Conservation (phyloP, 2,888 invertebrate species). For the Agrotis clavis region DNA sequence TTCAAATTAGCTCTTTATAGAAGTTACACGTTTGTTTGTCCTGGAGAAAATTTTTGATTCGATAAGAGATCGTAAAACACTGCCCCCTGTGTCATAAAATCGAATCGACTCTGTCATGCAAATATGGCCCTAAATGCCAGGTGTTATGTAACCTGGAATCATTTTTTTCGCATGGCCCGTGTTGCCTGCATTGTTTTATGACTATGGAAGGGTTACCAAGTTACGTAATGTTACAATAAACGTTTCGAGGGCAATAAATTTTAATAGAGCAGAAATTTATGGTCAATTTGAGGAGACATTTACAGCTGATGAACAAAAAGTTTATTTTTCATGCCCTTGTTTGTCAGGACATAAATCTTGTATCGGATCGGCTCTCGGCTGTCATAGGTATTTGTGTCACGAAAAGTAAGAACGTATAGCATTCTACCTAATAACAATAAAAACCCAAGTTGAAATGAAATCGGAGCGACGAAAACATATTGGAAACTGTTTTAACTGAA, state of each 20-base stretch:
- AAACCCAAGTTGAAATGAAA: conserved; percentile 50
- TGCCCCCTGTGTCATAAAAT: conserved; percentile 87
- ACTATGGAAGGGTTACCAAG: conserved; percentile 84
- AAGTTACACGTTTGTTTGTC: conserved; percentile 82
- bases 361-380: conserved; percentile 63
- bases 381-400: conserved; percentile 62
- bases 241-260: conserved; percentile 86
- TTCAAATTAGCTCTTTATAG: conserved; percentile 79
- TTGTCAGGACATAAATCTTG: conserved; percentile 74
- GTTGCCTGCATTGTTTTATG: conserved; percentile 86
- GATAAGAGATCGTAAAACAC: conserved; percentile 88
- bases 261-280: conserved; percentile 89
- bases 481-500: conserved; percentile 47
- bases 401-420: conserved; percentile 48
- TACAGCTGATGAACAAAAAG: conserved; percentile 86
- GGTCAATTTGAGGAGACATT: conserved; percentile 86
- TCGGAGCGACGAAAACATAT: conserved; percentile 41
- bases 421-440: conserved; percentile 51
- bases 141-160: conserved; percentile 76
- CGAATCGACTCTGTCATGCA: conserved; percentile 76
- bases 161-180: conserved; percentile 81
- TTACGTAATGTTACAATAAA: conserved; percentile 88
- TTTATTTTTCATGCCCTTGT: conserved; percentile 80
- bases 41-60: conserved; percentile 84
- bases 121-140: conserved; percentile 79